Evolutionary conservation across 1,140 invertebrate species (phyloP).

Genomic region (Cryptotermes secundus): DNA sequence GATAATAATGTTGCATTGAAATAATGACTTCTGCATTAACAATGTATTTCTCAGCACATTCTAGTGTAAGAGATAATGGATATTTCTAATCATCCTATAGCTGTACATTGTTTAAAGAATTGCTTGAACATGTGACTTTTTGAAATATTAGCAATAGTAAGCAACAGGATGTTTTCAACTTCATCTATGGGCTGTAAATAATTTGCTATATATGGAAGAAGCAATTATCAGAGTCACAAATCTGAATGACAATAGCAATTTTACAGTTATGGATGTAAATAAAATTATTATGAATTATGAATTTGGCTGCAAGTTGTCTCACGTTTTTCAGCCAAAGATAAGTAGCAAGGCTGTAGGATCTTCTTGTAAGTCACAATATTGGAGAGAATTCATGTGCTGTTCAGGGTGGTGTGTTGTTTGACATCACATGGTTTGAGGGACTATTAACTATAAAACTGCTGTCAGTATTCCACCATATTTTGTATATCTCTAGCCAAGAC

Average conservation of each 20-base stretch:
- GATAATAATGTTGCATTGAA: conserved; percentile 17
- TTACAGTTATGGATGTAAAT: too few species aligned
- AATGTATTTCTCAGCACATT: not conserved
- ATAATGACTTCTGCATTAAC: not conserved
- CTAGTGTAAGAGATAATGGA: not conserved
- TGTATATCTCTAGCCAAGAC: not conserved
- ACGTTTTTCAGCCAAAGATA: not conserved
- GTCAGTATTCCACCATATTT: not conserved
- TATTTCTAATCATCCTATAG: not conserved
- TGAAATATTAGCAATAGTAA: not conserved
- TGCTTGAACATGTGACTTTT: not conserved
- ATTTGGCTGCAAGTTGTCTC: not conserved
- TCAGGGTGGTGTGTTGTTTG: not conserved
- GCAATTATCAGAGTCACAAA: not conserved
- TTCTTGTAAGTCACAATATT: conserved; percentile 6
- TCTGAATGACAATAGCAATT: not conserved
- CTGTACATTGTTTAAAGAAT: not conserved
- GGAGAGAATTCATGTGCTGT: not conserved
- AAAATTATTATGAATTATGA: too few species aligned
- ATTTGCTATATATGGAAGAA: not conserved
- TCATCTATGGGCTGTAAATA: not conserved
- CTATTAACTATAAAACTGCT: not conserved
- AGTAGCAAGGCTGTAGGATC: not conserved
- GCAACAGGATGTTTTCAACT: not conserved
- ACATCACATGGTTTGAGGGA: not conserved